phyloP scores from a whole-genome alignment of 2,113 vertebrate genomes.

The Probosciger aterrimus region DNA sequence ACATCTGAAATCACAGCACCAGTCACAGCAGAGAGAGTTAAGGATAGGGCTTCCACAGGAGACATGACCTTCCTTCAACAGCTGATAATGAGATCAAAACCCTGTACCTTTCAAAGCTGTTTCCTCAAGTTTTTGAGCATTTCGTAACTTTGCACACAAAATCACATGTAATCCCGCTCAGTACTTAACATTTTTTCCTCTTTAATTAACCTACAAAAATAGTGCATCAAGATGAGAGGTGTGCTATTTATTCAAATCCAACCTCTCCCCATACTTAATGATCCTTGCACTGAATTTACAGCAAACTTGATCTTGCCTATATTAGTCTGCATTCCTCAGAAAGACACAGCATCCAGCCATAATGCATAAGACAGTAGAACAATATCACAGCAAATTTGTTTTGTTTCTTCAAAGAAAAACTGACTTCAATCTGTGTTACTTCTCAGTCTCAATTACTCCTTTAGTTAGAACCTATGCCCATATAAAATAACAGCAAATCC shows the following conservation, averaged over 20 bases:
- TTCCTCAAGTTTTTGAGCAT: background rate
- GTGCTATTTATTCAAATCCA: background rate
- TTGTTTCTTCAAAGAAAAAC: background rate
- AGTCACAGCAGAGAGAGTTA: background rate
- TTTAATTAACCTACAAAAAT: background rate
- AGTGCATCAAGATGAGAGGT: background rate
- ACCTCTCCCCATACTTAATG: background rate
- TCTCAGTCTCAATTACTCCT: rapidly evolving
- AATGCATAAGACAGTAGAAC: background rate
- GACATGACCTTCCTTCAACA: background rate
- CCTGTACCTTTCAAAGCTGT: background rate
- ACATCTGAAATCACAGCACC: background rate
- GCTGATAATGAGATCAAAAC: background rate
- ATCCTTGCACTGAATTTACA: background rate
- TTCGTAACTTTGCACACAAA: background rate
- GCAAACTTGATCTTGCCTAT: background rate
- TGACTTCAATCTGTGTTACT: background rate
- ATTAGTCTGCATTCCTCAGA: background rate
- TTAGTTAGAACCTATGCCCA: background rate
- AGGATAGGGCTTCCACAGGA: background rate
- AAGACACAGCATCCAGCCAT: background rate
- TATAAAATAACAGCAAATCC: background rate
- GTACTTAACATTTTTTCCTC: background rate
- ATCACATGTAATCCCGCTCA: background rate
- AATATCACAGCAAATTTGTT: background rate